Base-by-base conservation (phyloP, 2,888 invertebrate species). In the Polyploca ridens region DNA sequence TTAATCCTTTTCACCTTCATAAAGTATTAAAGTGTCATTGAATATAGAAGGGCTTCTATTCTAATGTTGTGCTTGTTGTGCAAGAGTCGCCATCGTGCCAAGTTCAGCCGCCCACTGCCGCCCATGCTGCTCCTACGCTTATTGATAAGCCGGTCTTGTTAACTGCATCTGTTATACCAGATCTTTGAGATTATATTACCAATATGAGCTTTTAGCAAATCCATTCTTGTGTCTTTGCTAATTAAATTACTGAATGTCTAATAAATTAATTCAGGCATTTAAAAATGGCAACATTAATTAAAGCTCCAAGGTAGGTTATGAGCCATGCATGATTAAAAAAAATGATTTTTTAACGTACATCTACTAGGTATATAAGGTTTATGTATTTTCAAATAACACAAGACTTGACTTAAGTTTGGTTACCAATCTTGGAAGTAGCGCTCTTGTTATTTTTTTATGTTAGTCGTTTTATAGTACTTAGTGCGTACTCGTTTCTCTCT, bases 31-130 rank as follows among this genome's bases (percentile, higher is more conserved):
- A 35, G 64, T 75, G 77, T 75, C 77, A 81, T 81, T 78, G 81
- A 82, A 84, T 83, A 81, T 85, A 84, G 85, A 87, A 88, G 87
- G 88, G 87, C 85, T 79, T 73, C 64, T 63, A 67, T 78, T 73
- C 63, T 63, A 67, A 69, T 68, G 66, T 69, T 77, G 62, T 63
- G 69, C 65, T 57, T 63, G 75, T 88, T 90, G 85, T 87, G 86
- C 86, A 90, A 91, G 81, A 79, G 77, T 75, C 65, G 72, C 69
- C 71, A 73, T 73, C 75, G 78, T 84, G 88, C 90, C 91, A 91
- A 90, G 90, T 85, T 88, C 87, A 86, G 72, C 74, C 88, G 85
- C 91, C 93, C 86, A 89, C 91, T 74, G 76, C 82, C 81, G 81
- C 83, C 87, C 83, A 87, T 84, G 83, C 73, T 73, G 81, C 84